Percentiles rank a stretch among this genome's conserved stretches.
phyloP scores from a whole-genome alignment of 2,113 vertebrate genomes.

The Tenebrosternarchus preto region DNA sequence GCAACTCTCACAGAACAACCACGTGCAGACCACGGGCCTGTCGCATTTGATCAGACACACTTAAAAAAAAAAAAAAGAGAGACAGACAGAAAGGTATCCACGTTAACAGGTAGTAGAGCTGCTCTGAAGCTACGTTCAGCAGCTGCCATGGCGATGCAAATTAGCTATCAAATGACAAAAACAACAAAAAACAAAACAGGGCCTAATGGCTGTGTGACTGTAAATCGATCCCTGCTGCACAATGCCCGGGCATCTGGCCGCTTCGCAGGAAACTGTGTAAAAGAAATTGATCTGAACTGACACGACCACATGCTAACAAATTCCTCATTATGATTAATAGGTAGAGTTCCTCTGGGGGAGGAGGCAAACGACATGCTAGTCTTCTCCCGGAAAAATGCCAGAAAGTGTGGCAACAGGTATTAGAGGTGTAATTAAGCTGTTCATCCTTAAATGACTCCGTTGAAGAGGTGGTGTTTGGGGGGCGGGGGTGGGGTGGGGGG shows the following conservation, averaged over 20 bases:
- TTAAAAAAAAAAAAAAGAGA: conserved; percentile 15
- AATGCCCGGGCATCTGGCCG: conserved; percentile 37
- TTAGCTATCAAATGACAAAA: conserved; percentile 32
- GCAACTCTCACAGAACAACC: too few relatives aligned
- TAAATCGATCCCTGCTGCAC: conserved; percentile 24
- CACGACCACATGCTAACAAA: conserved; percentile 50
- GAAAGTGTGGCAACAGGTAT: conserved; percentile 46
- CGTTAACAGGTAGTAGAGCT: conserved; percentile 31
- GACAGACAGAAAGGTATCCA: conserved; percentile 23
- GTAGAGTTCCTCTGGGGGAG: conserved; percentile 36
- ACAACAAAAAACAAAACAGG: conserved; percentile 34
- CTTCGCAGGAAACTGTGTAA: conserved; percentile 45
- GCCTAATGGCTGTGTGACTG: conserved; percentile 33
- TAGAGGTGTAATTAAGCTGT: conserved; percentile 43
- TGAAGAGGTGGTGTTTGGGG: conserved; percentile 9
- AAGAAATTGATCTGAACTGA: conserved; percentile 51
- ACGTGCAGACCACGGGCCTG: too few relatives aligned
- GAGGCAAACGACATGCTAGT: conserved; percentile 48
- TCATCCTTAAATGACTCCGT: conserved; percentile 45
- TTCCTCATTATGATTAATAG: conserved; percentile 52
- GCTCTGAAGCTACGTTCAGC: conserved; percentile 8
- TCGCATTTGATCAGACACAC: too few relatives aligned
- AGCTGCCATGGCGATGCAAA: conserved; percentile 34
- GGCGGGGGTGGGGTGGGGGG: too few relatives aligned
- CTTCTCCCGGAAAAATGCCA: conserved; percentile 38